Evolutionary conservation across 2,797 vertebrate genomes (phyloP).

Genomic region (Liparis tanakae): DNA sequence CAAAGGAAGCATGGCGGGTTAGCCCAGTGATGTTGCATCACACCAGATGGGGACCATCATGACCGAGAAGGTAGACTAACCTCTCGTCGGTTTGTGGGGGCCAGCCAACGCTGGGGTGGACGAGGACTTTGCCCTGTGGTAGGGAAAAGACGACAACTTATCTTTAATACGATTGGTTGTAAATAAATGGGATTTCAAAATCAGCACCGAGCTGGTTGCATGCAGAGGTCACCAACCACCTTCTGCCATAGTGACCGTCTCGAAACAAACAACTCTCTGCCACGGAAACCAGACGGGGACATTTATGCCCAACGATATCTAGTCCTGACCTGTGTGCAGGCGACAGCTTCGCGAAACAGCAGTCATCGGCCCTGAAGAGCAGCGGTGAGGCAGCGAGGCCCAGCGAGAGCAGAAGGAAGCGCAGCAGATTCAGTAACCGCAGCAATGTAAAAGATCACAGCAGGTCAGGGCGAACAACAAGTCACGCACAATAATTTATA

Average conservation of each 20-base stretch:
- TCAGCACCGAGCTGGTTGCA: not conserved
- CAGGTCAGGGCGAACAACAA: not conserved
- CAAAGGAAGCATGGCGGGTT: not conserved
- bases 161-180: too few species aligned
- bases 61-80: slow-evolving; percentile 69
- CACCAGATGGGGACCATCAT: slow-evolving; percentile 12
- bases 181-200: not conserved
- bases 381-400: slow-evolving; percentile 54
- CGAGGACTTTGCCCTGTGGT: slow-evolving; percentile 88
- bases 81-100: slow-evolving; percentile 75
- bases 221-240: not conserved
- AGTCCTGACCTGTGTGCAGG: slow-evolving; percentile 80
- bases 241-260: not conserved
- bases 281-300: not conserved
- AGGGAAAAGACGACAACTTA: not conserved
- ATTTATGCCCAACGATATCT: not conserved
- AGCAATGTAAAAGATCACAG: slow-evolving; percentile 4
- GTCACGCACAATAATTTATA: not conserved
- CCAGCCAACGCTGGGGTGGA: slow-evolving; percentile 87
- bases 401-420: slow-evolving; percentile 37
- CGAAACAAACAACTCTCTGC: not conserved
- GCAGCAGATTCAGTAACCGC: slow-evolving; percentile 43
- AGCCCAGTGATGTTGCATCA: slow-evolving; percentile 13
- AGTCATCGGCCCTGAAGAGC: slow-evolving; percentile 75
- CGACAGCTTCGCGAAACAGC: slow-evolving; percentile 76